phyloP scores from a whole-genome alignment of 2,888 invertebrate genomes.

The Cantharis rustica region DNA sequence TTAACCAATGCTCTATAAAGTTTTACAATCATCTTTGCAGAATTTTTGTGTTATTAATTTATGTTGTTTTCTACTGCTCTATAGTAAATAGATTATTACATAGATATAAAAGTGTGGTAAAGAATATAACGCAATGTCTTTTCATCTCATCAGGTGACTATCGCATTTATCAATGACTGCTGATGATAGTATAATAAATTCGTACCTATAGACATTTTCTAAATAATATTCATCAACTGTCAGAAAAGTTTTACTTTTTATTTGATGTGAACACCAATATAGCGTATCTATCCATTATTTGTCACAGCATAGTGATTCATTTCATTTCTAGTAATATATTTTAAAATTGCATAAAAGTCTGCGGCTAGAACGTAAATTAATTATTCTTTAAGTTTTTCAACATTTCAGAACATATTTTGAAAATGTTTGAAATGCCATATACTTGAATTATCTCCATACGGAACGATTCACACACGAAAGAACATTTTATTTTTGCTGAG shows the following conservation, averaged over 20 bases:
- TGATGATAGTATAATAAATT: background rate
- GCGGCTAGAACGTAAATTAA: background rate
- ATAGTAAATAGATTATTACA: background rate
- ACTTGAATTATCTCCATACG: slow-evolving; percentile 48
- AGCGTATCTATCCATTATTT: background rate
- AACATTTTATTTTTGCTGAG: slow-evolving; percentile 51
- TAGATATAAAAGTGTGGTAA: background rate
- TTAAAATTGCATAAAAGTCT: background rate
- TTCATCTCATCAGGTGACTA: background rate
- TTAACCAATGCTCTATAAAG: too few relatives aligned
- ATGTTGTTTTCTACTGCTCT: background rate
- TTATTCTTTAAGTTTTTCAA: background rate
- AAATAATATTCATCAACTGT: background rate
- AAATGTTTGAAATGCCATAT: slow-evolving; percentile 10
- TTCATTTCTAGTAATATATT: background rate
- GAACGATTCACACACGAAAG: slow-evolving; percentile 48
- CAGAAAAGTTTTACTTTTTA: background rate
- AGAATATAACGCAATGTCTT: background rate
- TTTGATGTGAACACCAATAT: background rate
- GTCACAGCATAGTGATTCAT: background rate
- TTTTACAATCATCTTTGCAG: background rate
- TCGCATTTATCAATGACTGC: background rate
- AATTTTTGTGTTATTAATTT: background rate
- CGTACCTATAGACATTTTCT: background rate
- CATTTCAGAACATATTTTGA: background rate